Evolutionary conservation across 2,113 vertebrate species (phyloP).

Genomic region (Grallaria varia): DNA sequence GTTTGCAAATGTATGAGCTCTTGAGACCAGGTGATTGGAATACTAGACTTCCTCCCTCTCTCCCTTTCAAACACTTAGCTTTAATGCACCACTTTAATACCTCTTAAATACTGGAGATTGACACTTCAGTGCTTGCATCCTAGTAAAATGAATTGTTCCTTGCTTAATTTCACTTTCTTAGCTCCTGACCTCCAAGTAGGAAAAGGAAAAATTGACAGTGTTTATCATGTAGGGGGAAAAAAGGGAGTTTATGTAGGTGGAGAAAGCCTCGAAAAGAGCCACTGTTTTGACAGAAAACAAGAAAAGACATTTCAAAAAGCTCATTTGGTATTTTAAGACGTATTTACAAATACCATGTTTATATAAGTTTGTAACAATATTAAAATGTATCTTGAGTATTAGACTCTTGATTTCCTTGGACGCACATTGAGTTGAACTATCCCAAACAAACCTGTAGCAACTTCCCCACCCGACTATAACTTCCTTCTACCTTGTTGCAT

Average conservation of each 20-base stretch:
- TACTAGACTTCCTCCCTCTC: not conserved
- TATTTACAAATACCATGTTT: not conserved
- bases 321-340: not conserved
- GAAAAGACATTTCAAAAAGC: not conserved
- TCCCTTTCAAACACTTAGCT: not conserved
- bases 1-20: not conserved
- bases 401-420: not conserved
- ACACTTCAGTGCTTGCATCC: not conserved
- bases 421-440: not conserved
- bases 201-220: not conserved
- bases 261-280: not conserved
- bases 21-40: not conserved
- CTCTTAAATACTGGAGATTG: not conserved
- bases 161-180: not conserved
- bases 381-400: not conserved
- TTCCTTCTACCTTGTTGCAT: not conserved
- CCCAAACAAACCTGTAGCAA: not conserved
- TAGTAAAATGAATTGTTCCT: not conserved
- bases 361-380: not conserved
- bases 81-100: not conserved
- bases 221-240: not conserved
- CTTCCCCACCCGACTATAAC: not conserved
- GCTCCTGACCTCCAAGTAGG: not conserved
- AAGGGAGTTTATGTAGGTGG: accelerated
- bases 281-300: not conserved